Conservation (phyloP, 2,888 invertebrate genomes). For the Lacanobia oleracea region DNA sequence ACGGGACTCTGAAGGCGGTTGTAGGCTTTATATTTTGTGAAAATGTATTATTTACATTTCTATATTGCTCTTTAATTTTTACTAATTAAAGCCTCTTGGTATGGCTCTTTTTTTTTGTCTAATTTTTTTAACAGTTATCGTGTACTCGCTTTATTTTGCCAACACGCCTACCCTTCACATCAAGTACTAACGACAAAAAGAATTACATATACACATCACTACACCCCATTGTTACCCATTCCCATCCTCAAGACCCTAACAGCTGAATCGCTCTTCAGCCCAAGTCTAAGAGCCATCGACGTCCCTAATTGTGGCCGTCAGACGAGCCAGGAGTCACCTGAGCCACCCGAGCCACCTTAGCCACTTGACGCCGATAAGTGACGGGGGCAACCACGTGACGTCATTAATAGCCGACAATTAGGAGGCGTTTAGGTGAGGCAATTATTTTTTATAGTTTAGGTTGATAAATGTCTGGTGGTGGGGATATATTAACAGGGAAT, state of each 20-base stretch:
- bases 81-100: too few species aligned
- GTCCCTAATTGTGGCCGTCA: slow-evolving; percentile 60
- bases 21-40: too few species aligned
- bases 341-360: slow-evolving; percentile 47
- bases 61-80: too few species aligned
- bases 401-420: slow-evolving; percentile 50
- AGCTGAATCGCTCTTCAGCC: slow-evolving; percentile 56
- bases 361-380: slow-evolving; percentile 64
- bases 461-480: not conserved
- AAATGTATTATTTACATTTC: too few species aligned
- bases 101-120: too few species aligned
- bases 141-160: not conserved
- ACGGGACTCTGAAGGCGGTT: too few species aligned
- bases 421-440: slow-evolving; percentile 30
- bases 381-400: slow-evolving; percentile 39
- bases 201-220: slow-evolving; percentile 12
- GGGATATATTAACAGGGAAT: not conserved
- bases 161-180: not conserved
- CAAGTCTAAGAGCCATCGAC: slow-evolving; percentile 56
- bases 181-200: not conserved
- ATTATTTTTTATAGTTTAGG: slow-evolving; percentile 39
- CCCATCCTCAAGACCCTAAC: slow-evolving; percentile 42
- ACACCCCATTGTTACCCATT: slow-evolving; percentile 32
- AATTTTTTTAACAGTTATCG: too few species aligned
- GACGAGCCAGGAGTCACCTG: slow-evolving; percentile 47